Evolutionary conservation across 2,888 invertebrate genomes (phyloP).

Genomic region (Xylota sylvarum): DNA sequence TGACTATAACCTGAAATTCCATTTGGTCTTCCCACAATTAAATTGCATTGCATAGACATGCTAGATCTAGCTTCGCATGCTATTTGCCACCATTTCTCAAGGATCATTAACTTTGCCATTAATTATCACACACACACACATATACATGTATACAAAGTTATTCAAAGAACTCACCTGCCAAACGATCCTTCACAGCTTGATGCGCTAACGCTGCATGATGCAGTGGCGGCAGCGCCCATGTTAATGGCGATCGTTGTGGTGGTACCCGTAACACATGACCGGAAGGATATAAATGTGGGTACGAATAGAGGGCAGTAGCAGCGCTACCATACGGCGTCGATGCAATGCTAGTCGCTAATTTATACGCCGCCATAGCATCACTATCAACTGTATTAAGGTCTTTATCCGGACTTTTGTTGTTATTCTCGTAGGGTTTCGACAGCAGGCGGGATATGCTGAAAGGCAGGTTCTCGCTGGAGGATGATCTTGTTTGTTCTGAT

Average conservation of each 20-base stretch:
- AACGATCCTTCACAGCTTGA: conserved; percentile 92
- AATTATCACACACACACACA: not conserved
- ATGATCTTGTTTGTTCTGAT: conserved; percentile 85
- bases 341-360: conserved; percentile 84
- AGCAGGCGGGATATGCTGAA: conserved; percentile 93
- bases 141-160: not conserved
- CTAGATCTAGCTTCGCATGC: not conserved
- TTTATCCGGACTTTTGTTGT: conserved; percentile 83
- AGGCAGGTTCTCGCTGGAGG: conserved; percentile 87
- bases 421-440: conserved; percentile 90
- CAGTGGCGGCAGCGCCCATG: conserved; percentile 85
- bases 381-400: conserved; percentile 83
- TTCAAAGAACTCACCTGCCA: conserved; percentile 89
- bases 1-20: not conserved
- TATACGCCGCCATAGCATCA: conserved; percentile 83
- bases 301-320: conserved; percentile 83
- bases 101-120: conserved; percentile 9
- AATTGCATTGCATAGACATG: not conserved
- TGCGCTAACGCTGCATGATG: conserved; percentile 90
- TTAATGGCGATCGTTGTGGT: conserved; percentile 87
- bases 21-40: not conserved
- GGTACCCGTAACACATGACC: conserved; percentile 93
- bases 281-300: conserved; percentile 85
- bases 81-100: not conserved
- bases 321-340: conserved; percentile 83